These are phyloP conservation scores for Xylocampa areola DNA, from an alignment of 2,888 invertebrate species.

Conservation along the genomic window DNA sequence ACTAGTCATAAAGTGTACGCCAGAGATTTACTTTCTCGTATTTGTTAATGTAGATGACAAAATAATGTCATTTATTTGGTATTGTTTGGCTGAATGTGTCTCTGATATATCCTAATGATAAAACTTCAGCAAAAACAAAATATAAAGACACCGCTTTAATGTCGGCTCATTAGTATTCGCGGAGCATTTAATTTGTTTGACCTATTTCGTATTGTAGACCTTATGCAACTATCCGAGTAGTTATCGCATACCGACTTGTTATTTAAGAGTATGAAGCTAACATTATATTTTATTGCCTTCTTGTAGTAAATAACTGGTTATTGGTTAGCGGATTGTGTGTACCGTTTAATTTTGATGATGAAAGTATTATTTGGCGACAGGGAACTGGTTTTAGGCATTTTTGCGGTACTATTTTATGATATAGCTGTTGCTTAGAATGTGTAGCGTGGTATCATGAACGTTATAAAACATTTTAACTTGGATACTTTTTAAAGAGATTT, in stretches of 20 bases:
- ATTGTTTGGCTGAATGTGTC: slow-evolving; percentile 52
- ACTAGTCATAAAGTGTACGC: slow-evolving; percentile 19
- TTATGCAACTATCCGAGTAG: slow-evolving; percentile 54
- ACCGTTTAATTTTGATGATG: slow-evolving; percentile 48
- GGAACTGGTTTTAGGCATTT: slow-evolving; percentile 40
- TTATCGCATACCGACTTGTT: slow-evolving; percentile 53
- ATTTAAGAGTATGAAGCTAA: slow-evolving; percentile 51
- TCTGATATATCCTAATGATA: slow-evolving; percentile 50
- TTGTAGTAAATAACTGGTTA: slow-evolving; percentile 56
- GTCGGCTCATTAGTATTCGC: slow-evolving; percentile 57
- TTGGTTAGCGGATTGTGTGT: slow-evolving; percentile 47
- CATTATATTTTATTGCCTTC: slow-evolving; percentile 50
- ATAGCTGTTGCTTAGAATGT: slow-evolving; percentile 28
- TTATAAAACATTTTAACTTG: too few species aligned
- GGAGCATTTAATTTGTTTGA: slow-evolving; percentile 58
- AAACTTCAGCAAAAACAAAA: slow-evolving; percentile 49
- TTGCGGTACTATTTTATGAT: slow-evolving; percentile 46
- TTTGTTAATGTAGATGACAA: slow-evolving; percentile 53
- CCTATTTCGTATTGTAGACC: slow-evolving; percentile 60
- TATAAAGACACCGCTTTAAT: slow-evolving; percentile 36
- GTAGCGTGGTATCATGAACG: too few species aligned
- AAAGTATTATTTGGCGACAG: slow-evolving; percentile 39
- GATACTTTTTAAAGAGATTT: too few species aligned
- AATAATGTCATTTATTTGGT: slow-evolving; percentile 42
- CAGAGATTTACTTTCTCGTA: slow-evolving; percentile 20